Percentiles rank a stretch among this genome's conserved stretches.
Conservation (phyloP, 2,888 invertebrate genomes). For the Alviniconcha strummeri region DNA sequence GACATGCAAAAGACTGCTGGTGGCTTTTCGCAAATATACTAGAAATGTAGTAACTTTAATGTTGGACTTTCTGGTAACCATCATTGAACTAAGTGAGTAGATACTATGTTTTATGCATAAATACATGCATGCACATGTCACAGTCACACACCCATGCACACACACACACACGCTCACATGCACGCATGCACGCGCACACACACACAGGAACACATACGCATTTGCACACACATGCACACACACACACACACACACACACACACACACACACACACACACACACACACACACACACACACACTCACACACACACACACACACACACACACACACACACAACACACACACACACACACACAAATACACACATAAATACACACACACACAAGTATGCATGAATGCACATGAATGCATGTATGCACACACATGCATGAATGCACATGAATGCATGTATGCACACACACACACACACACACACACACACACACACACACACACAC, state of each 20-base stretch:
- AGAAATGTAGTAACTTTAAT: neutral
- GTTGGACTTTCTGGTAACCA: neutral
- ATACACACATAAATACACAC: neutral
- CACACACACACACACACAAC: neutral
- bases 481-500: slow-evolving; percentile 20
- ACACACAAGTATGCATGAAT: neutral
- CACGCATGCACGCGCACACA: neutral
- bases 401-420: neutral
- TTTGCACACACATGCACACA: neutral
- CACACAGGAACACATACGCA: neutral
- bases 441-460: neutral
- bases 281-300: neutral
- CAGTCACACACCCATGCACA: neutral
- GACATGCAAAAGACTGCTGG: too few relatives aligned
- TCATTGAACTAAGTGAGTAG: neutral
- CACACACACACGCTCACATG: neutral
- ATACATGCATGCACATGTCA: neutral
- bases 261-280: neutral
- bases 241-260: neutral
- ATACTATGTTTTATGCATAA: neutral
- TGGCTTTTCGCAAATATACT: too few relatives aligned
- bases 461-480: slow-evolving; percentile 17
- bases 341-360: neutral
- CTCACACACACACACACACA: neutral
- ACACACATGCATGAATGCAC: neutral